Conservation (phyloP, 2,888 invertebrate species). For the Lagria hirta region DNA sequence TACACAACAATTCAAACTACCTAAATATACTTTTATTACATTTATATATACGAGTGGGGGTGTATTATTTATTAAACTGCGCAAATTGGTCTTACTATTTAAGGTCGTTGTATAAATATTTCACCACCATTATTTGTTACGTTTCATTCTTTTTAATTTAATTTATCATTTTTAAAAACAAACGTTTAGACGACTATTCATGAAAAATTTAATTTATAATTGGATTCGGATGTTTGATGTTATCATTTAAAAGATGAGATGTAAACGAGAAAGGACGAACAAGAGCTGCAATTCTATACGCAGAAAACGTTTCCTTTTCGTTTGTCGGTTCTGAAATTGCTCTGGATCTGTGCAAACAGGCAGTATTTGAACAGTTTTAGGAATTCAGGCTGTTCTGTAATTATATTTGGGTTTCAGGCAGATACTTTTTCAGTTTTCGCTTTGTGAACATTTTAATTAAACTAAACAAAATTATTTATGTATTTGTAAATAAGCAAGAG, state of each 20-base stretch:
- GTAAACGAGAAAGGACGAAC: conserved; percentile 15
- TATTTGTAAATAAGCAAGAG: no score
- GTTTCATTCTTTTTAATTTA: no score
- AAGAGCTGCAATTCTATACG: conserved; percentile 15
- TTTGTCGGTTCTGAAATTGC: no score
- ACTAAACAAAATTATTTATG: conserved; percentile 29
- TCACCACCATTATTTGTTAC: no score
- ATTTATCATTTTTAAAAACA: no score
- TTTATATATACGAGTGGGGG: no score
- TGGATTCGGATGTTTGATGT: conserved; percentile 25
- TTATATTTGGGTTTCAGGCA: conserved; percentile 42
- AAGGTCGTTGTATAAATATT: no score
- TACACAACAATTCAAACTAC: no score
- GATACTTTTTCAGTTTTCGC: conserved; percentile 46
- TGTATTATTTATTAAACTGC: no score
- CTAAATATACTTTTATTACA: no score
- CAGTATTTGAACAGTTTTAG: conserved; percentile 40
- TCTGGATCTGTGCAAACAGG: conserved; percentile 38
- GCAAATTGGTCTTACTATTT: no score
- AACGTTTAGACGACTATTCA: conserved; percentile 18
- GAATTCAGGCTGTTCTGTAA: conserved; percentile 41
- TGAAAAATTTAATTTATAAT: conserved; percentile 27
- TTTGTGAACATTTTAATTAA: conserved; percentile 44
- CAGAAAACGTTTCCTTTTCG: conserved; percentile 23
- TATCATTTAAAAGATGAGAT: conserved; percentile 25